phyloP scores from a whole-genome alignment of 2,797 vertebrate genomes.

The Gymnothorax reevesii region DNA sequence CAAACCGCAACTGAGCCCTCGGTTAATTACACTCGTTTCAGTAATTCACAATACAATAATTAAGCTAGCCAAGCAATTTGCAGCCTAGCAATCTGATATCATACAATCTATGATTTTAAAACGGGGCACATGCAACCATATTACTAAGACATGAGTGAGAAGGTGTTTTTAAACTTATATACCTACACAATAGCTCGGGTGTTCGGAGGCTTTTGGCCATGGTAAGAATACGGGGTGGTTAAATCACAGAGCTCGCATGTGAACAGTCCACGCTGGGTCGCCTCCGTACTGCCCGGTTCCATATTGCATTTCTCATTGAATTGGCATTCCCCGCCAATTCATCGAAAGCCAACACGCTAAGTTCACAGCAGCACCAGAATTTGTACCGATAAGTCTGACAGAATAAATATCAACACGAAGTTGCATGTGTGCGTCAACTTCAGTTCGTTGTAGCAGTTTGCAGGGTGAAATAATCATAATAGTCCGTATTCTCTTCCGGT shows the following conservation, averaged over 20 bases:
- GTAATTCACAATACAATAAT: no score
- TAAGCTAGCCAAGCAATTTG: no score
- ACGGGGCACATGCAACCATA: no score
- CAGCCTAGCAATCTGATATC: no score
- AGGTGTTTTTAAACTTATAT: background rate
- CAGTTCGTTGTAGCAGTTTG: background rate
- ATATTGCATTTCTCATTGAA: background rate
- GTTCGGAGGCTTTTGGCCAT: slow-evolving; percentile 83
- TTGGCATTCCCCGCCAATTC: background rate
- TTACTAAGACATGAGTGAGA: background rate
- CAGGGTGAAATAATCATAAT: background rate
- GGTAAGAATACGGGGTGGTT: slow-evolving; percentile 72
- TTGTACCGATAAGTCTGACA: background rate
- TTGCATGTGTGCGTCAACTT: background rate
- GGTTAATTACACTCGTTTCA: no score
- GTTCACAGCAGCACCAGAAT: background rate
- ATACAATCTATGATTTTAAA: no score
- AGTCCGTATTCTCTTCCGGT: background rate
- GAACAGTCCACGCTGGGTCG: slow-evolving; percentile 58
- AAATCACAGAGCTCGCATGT: slow-evolving; percentile 79
- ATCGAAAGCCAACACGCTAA: background rate
- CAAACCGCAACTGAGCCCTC: no score
- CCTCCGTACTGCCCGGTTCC: background rate
- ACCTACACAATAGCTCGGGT: slow-evolving; percentile 82
- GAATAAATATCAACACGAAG: background rate